Evolutionary conservation across 2,888 invertebrate species (phyloP), one percentile per base, ranked within the genome.

Genomic region (Dynastes grantii): DNA sequence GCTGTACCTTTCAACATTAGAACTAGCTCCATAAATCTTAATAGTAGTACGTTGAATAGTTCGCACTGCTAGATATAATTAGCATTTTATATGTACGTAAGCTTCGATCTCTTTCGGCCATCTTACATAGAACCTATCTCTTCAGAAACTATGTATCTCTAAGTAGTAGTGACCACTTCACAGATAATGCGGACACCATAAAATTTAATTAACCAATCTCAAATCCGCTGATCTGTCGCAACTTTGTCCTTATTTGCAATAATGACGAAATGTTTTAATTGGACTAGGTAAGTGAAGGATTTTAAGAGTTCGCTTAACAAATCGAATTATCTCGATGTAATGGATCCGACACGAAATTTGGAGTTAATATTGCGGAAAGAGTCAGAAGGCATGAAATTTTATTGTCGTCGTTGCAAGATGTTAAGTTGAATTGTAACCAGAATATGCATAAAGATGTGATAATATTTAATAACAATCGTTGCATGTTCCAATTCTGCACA

Each of bases 131-230:
- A 55, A 6, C 4, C 16, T 16, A 22, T 27, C 9, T 16, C 9
- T 29, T 22, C 11, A 61, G 51, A 27, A 11, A 45, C 37, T 27
- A 61, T 61, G 22, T 61, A 61, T 45, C 27, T 61, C 22, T 73
- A 61, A 40, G n/a, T 53, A 13, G 32, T 58, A 40, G 37, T 40
- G 37, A 40, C 32, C 32, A 27, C 27, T 61, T 61, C 40, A 49
- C 40, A 13, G 6, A 13, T 40, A 73, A 32, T n/a, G 61, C 61
- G 27, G 8, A 73, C 27, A 45, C 45, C 61, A 73, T 73, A 61
- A 73, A 73, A 73, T 73, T 73, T 61, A 73, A 73, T 73, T 73
- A 73, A 61, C 45, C 73, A 73, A 13, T 45, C 73, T 73, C 9
- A 73, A 61, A 40, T 61, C 61, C 37, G 40, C 37, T 61, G 49